phyloP scores from a whole-genome alignment of 2,113 vertebrate genomes.

The Pogona vitticeps region DNA sequence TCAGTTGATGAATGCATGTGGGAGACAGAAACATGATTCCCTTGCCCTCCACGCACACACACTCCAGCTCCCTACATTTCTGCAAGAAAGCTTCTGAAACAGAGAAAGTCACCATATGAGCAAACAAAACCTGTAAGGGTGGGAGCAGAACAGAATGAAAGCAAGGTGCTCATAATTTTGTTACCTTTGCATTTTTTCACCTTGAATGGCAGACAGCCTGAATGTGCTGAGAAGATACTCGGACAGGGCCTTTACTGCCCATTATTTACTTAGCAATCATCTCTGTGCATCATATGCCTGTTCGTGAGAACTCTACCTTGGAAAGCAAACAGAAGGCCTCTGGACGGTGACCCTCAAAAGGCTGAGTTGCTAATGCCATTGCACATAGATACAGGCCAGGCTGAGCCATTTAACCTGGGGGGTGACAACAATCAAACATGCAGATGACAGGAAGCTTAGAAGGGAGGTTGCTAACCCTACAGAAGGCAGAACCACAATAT shows the following conservation, averaged over 20 bases:
- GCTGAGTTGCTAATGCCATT: background rate
- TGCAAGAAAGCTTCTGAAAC: background rate
- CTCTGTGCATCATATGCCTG: conserved; percentile 26
- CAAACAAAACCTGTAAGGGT: background rate
- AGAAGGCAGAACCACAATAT: background rate
- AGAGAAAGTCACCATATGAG: background rate
- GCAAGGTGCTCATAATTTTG: background rate
- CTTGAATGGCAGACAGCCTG: conserved; percentile 46
- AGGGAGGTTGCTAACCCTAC: background rate
- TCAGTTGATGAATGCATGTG: background rate
- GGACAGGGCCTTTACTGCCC: background rate
- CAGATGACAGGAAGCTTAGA: background rate
- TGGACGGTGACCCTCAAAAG: conserved; percentile 38
- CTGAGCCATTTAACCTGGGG: background rate
- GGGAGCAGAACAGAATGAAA: background rate
- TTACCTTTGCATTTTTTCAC: conserved; percentile 53
- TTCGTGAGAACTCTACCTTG: conserved; percentile 40
- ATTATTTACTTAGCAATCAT: conserved; percentile 44
- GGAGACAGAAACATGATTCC: background rate
- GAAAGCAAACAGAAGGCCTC: conserved; percentile 42
- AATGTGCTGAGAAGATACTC: conserved; percentile 9
- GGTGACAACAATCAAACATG: background rate
- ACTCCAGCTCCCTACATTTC: background rate
- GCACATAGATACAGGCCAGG: background rate
- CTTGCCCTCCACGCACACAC: background rate